These are phyloP conservation scores for Nematopogon swammerdamellus DNA, from an alignment of 2,888 invertebrate genomes.

Conservation along the genomic window DNA sequence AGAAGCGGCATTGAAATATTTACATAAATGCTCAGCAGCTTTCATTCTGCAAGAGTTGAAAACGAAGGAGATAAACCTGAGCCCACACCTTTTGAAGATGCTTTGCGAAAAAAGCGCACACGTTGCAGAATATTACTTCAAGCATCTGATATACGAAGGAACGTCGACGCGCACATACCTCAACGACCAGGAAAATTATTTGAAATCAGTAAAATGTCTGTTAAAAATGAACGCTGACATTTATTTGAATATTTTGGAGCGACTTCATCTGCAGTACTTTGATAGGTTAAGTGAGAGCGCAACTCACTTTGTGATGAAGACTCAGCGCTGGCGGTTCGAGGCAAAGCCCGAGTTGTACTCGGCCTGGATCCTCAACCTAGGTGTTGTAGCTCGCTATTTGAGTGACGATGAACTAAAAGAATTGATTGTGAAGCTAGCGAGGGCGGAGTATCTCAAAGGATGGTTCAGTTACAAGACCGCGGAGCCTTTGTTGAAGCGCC, in stretches of 20 bases:
- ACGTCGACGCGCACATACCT: background rate
- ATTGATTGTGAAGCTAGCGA: background rate
- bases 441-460: background rate
- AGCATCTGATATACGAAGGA: background rate
- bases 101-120: background rate
- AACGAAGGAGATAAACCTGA: slow-evolving; percentile 4
- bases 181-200: background rate
- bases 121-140: background rate
- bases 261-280: background rate
- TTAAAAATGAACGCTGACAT: background rate
- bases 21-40: slow-evolving; percentile 21
- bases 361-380: background rate
- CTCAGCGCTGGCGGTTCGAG: background rate
- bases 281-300: background rate
- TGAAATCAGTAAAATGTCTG: background rate
- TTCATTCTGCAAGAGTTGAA: slow-evolving; percentile 19
- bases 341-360: background rate
- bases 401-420: background rate
- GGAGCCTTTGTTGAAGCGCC: background rate
- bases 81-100: background rate
- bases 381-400: background rate
- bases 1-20: slow-evolving; percentile 22
- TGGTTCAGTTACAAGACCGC: background rate
- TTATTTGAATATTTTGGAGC: background rate
- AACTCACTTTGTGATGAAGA: background rate